Percentiles rank a stretch among this genome's conserved stretches.
Evolutionary conservation across 37 sponge, comb jelly and placozoan genomes (phyloP).

Genomic region (Hexactinellida sp.): DNA sequence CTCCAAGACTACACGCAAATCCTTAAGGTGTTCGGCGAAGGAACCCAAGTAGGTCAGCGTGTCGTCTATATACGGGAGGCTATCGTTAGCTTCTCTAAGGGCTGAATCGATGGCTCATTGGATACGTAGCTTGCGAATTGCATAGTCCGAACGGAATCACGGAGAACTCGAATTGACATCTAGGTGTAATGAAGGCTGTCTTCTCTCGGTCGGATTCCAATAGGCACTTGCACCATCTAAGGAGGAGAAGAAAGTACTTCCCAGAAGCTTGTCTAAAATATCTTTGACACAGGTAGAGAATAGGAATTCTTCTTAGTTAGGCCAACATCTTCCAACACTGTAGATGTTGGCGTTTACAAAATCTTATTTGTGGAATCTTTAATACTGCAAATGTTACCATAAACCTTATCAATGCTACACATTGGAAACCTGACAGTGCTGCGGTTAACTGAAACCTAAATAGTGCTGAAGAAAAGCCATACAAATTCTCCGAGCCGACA

Average conservation of each 20-base stretch:
- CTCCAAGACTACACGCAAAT: neutral
- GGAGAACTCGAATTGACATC: neutral
- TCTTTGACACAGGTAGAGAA: neutral
- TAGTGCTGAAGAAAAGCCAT: too few species aligned
- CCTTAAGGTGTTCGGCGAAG: too few species aligned
- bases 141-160: neutral
- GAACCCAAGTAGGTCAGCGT: neutral
- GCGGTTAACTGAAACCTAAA: too few species aligned
- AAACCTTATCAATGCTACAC: too few species aligned
- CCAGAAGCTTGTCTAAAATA: neutral
- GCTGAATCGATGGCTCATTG: neutral
- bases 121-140: neutral
- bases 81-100: neutral
- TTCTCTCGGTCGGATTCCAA: neutral
- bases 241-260: neutral
- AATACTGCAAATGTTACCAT: too few species aligned
- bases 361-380: too few species aligned
- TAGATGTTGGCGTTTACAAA: too few species aligned
- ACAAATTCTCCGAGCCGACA: too few species aligned
- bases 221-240: neutral
- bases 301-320: neutral
- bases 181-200: neutral
- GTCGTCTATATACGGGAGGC: neutral
- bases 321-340: too few species aligned
- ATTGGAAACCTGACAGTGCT: too few species aligned